Base-by-base conservation (phyloP, 53 echinoderm and acorn worm species). In the Henricia sp. region DNA sequence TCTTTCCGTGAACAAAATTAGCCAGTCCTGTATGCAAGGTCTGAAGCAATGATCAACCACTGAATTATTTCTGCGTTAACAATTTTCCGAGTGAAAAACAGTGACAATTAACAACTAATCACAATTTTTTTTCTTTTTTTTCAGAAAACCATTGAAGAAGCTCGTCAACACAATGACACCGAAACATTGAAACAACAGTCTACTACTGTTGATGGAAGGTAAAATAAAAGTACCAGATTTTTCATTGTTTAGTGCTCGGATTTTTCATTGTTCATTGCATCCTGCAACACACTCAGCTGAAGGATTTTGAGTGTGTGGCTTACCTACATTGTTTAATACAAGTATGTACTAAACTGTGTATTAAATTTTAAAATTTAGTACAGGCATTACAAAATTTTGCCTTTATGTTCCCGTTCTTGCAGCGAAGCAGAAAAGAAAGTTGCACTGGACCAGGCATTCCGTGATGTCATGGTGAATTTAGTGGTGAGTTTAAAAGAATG, bases 341-440 rank as follows among this genome's bases (percentile, higher is more conserved):
- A 29, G n/a, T 43, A 82, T 32, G 1, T 0, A 4, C 2, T 77
- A 39, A 65, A 34, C 20, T n/a, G n/a, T n/a, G n/a, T n/a, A 65
- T 65, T 65, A n/a, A 32, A 17, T 62, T 25, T 60, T 13, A 2
- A 4, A 28, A 0, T 29, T 60, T 37, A 28, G 65, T 34, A 36
- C 8, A 6, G 0, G 1, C 17, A 65, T 65, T 65, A 44, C 13
- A 6, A 44, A 6, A n/a, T n/a, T n/a, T n/a, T n/a, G n/a, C n/a
- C n/a, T n/a, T n/a, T n/a, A n/a, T n/a, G n/a, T n/a, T 55, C 52
- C 25, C 50, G 19, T 25, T 62, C 23, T 71, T 59, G 26, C 75
- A 97, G 99, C 72, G 99, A 97, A 27, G 82, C 82, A 28, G 99
- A 97, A 52, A 92, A 88, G 70, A 97, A 97, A 51, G 65, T 90